Percentiles rank a stretch among this genome's conserved stretches.
Evolutionary conservation across 2,797 vertebrate genomes (phyloP).

Genomic region (Clarias fuscus): DNA sequence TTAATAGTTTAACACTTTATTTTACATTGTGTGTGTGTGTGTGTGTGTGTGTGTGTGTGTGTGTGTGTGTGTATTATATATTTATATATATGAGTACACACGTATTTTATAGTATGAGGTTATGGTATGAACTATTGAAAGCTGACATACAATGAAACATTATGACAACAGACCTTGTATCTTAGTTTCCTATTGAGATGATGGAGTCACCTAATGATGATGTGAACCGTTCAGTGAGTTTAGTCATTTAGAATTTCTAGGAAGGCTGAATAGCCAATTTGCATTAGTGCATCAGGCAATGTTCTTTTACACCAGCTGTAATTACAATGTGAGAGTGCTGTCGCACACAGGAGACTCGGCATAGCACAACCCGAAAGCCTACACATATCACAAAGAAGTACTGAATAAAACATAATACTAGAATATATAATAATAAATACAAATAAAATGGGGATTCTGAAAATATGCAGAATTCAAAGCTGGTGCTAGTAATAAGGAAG

Average conservation of each 20-base stretch:
- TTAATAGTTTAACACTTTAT: neutral
- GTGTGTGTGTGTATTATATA: too few relatives aligned
- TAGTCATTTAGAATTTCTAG: conserved; percentile 45
- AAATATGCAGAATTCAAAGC: neutral
- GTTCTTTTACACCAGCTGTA: neutral
- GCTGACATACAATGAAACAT: neutral
- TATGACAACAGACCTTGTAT: neutral
- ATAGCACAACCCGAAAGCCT: neutral
- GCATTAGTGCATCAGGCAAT: conserved; percentile 49
- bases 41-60: too few relatives aligned
- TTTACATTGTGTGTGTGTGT: too few relatives aligned
- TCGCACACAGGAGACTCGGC: neutral
- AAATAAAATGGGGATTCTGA: neutral
- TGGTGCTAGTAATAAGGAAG: neutral
- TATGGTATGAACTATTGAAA: neutral
- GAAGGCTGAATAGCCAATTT: conserved; percentile 61
- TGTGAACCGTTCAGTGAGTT: neutral
- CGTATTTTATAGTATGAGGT: too few relatives aligned
- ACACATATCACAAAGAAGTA: neutral
- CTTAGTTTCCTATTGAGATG: neutral
- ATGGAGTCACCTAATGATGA: neutral
- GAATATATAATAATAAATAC: too few relatives aligned
- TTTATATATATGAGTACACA: too few relatives aligned
- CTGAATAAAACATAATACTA: neutral
- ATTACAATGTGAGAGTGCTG: conserved; percentile 21